A percentile compares a stretch with the other conserved stretches of the same genome.
Conservation (phyloP, 2,797 vertebrate genomes). For the Xenentodon cancila region DNA sequence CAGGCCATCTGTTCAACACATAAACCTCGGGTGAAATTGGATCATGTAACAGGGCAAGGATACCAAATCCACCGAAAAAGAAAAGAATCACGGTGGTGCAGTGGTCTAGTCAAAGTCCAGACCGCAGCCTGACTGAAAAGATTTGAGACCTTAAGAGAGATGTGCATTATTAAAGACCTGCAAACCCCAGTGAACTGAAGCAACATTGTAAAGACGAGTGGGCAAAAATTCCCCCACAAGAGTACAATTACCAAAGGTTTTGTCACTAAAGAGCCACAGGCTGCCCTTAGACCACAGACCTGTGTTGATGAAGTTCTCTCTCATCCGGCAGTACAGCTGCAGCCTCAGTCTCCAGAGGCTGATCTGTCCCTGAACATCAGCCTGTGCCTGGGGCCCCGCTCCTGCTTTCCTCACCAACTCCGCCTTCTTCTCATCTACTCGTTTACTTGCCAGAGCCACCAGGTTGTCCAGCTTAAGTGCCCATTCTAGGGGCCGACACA, state of each 20-base stretch:
- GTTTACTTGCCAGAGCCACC: slow-evolving; percentile 71
- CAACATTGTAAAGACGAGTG: too few relatives aligned
- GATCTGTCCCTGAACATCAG: slow-evolving; percentile 72
- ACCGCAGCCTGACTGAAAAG: not conserved
- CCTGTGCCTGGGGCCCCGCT: slow-evolving; percentile 65
- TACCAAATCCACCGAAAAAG: too few relatives aligned
- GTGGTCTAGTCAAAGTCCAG: not conserved
- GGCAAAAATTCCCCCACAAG: too few relatives aligned
- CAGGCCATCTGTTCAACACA: too few relatives aligned
- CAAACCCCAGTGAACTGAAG: too few relatives aligned
- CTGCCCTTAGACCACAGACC: slow-evolving; percentile 60
- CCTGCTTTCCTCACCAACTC: slow-evolving; percentile 60
- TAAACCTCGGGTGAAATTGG: too few relatives aligned
- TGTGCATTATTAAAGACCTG: not conserved
- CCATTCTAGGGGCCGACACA: slow-evolving; percentile 75
- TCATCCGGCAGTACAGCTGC: slow-evolving; percentile 83
- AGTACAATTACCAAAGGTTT: too few relatives aligned
- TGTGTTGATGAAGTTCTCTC: slow-evolving; percentile 76
- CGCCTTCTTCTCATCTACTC: slow-evolving; percentile 69
- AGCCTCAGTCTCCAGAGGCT: slow-evolving; percentile 78
- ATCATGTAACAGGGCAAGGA: too few relatives aligned
- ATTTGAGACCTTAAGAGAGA: not conserved
- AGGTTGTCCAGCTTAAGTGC: slow-evolving; percentile 75
- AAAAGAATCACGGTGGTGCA: not conserved
- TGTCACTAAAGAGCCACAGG: slow-evolving; percentile 1